phyloP scores from a whole-genome alignment of 2,797 vertebrate genomes.

The Iguana delicatissima region DNA sequence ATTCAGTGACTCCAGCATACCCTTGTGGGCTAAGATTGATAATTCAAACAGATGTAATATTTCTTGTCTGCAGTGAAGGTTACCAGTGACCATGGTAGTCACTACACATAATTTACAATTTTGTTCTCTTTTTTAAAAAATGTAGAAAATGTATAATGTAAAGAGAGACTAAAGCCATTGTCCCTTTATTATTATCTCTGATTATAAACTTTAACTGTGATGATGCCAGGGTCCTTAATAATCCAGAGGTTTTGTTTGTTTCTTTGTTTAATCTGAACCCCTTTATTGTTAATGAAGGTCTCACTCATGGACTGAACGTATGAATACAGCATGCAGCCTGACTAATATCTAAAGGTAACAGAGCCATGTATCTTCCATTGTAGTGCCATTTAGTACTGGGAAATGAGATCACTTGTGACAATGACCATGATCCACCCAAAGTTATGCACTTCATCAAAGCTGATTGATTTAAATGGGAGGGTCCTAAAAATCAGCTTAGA shows the following conservation, averaged over 20 bases:
- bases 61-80: not conserved
- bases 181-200: constrained; percentile 10
- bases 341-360: constrained; percentile 46
- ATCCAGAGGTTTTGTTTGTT: not conserved
- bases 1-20: accelerated
- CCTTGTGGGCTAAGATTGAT: not conserved
- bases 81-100: not conserved
- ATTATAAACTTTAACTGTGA: constrained; percentile 24
- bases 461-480: not conserved
- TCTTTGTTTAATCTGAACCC: not conserved
- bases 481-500: constrained; percentile 1
- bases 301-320: constrained; percentile 6
- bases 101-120: not conserved
- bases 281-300: not conserved
- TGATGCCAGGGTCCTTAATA: constrained; percentile 39
- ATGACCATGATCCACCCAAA: constrained; percentile 1
- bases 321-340: constrained; percentile 23
- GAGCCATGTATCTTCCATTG: constrained; percentile 46
- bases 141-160: not conserved
- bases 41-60: not conserved
- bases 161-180: constrained; percentile 41
- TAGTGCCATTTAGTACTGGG: constrained; percentile 45
- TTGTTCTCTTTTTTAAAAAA: not conserved
- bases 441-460: not conserved
- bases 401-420: constrained; percentile 14